phyloP scores from a whole-genome alignment of 2,888 invertebrate genomes.

The Cylloceria caligata region DNA sequence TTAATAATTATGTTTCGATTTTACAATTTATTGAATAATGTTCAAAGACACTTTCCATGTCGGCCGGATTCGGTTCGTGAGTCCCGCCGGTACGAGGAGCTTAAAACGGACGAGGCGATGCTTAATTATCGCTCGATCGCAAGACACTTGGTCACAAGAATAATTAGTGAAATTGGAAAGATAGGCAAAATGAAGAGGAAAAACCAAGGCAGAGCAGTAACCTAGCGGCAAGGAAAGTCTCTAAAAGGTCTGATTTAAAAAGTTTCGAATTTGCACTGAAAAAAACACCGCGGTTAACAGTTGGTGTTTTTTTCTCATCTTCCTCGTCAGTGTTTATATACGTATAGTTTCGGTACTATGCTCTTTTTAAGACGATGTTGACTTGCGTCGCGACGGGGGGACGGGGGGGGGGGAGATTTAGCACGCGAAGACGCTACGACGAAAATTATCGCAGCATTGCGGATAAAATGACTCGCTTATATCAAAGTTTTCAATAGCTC shows the following conservation, averaged over 20 bases:
- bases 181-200: background rate
- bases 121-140: background rate
- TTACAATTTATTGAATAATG: conserved; percentile 55
- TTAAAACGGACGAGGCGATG: background rate
- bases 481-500: conserved; percentile 6
- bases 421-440: conserved; percentile 25
- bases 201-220: conserved; percentile 39
- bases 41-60: conserved; percentile 64
- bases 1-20: conserved; percentile 64
- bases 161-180: background rate
- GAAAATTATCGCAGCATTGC: conserved; percentile 12
- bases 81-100: too few relatives aligned
- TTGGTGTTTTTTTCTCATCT: background rate
- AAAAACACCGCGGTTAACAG: conserved; percentile 44
- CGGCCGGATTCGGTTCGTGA: conserved; percentile 60
- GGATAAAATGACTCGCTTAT: conserved; percentile 1
- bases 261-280: conserved; percentile 66
- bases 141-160: background rate
- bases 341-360: conserved; percentile 8
- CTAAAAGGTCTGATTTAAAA: conserved; percentile 69
- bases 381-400: conserved; percentile 12
- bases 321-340: conserved; percentile 32
- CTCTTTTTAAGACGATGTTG: conserved; percentile 13
- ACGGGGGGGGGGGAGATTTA: conserved; percentile 1
- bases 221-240: conserved; percentile 67